Evolutionary conservation across 2,797 vertebrate genomes (phyloP), one percentile per base, ranked within the genome.

Genomic region (Zalophus californianus): DNA sequence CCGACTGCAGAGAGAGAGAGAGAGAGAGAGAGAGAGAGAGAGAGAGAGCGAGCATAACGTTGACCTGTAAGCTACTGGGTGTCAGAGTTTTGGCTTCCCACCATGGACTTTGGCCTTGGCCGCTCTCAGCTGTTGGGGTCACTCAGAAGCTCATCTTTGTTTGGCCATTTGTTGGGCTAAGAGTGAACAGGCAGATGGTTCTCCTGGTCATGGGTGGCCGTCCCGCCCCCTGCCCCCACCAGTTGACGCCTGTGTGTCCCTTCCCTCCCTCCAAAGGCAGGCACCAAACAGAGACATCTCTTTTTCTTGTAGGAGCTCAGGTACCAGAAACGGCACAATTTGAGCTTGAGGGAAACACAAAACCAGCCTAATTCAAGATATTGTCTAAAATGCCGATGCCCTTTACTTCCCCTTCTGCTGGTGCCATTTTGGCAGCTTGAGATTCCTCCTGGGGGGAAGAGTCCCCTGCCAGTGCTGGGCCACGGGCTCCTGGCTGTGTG

Each of bases 121-220:
- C 1, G 3, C 66, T 77, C 78, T 92, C 97, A 97, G 96, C 95
- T 97, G 95, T 96, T 15, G 7, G 90, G 90, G 85, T 97, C 90
- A 83, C 83, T 96, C 83, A 94, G 86, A 90, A 95, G 80, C 92
- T 96, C 68, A 44, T 84, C 75, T 96, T 94, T 94, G 44, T 97
- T 90, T 92, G 96, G 54, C 87, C 64, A 82, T 92, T 96, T 93
- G 90, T 77, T 82, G 56, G 77, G 64, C 85, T 66, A 62, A 89
- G 62, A 79, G 90, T 38, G 94, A 93, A 64, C 9, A 70, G 52
- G 62, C 83, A 95, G 86, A 72, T 95, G 96, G 86, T 86, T 93
- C 62, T 82, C 38, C 62, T 60, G 80, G 64, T 58, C 14, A 8
- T 11, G 64, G 90, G 86, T 79, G 80, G 41, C 48, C 62, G 41